Evolutionary conservation across 2,888 invertebrate species (phyloP), one percentile per base, ranked within the genome.

Genomic region (Pristionchus japonicus): DNA sequence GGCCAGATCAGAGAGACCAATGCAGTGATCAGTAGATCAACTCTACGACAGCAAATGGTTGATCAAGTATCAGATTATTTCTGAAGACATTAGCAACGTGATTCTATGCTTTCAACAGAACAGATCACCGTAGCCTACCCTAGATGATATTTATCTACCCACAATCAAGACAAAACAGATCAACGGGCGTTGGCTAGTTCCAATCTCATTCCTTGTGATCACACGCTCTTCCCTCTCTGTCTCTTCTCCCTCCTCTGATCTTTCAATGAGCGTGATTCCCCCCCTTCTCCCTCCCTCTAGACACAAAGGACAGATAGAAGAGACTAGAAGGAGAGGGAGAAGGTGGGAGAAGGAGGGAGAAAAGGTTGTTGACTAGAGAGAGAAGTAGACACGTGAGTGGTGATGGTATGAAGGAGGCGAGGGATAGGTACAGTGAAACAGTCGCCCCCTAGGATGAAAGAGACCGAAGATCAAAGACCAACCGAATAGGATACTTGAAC

Each of bases 271-370:
- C 77, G 77, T 49, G 37, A 80, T 80, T 80, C 15, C 3, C n/a
- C n/a, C 47, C 27, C 47, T n/a, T 49, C 80, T 47, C 49, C 27
- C n/a, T n/a, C 31, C 80, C 80, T 80, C 80, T 27, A 83, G 34
- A 83, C 52, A 49, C 52, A 77, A 77, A 77, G 77, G 77, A 47
- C 77, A 77, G n/a, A n/a, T n/a, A n/a, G n/a, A n/a, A 11, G 31
- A 31, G 27, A 9, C 13, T 23, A 64, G 31, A 64, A 6, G 31
- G 27, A 27, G 67, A 67, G 67, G 23, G 67, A 34, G 67, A 67
- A 67, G 67, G 34, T 23, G n/a, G 27, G 70, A 70, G 37, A 70
- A 31, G 37, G 43, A 43, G 77, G 17, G 9, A 77, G 27, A 31
- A 34, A 27, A 47, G n/a, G 77, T 77, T 77, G 77, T 77, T 77